phyloP scores from a whole-genome alignment of 1,140 invertebrate species.

The Copidosoma floridanum region DNA sequence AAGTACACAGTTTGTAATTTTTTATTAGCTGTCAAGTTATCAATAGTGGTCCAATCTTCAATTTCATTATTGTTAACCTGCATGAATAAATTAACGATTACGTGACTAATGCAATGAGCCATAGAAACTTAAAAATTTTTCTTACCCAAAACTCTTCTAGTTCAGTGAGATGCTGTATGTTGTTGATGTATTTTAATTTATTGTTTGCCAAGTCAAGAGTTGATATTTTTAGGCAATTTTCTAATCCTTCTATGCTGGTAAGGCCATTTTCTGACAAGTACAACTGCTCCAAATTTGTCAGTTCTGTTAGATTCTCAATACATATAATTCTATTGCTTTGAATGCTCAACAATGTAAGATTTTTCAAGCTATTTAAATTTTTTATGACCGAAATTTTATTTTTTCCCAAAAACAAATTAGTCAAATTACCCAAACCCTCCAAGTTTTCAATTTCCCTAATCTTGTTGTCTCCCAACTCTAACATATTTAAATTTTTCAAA shows the following conservation, averaged over 20 bases:
- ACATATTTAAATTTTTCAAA: constrained; percentile 74
- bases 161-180: constrained; percentile 71
- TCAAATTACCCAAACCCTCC: constrained; percentile 70
- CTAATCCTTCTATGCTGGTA: constrained; percentile 70
- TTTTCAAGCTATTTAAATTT: constrained; percentile 76
- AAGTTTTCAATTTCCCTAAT: constrained; percentile 87
- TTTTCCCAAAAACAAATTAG: constrained; percentile 86
- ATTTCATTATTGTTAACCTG: constrained; percentile 93
- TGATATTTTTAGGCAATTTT: constrained; percentile 68
- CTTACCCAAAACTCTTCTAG: constrained; percentile 94
- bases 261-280: constrained; percentile 96
- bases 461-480: constrained; percentile 95
- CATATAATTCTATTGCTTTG: constrained; percentile 87
- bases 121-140: constrained; percentile 17
- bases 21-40: constrained; percentile 72
- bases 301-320: constrained; percentile 80
- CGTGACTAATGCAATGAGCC: not conserved
- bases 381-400: constrained; percentile 93
- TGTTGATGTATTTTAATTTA: constrained; percentile 78
- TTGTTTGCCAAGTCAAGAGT: constrained; percentile 92
- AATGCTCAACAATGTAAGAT: constrained; percentile 81
- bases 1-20: constrained; percentile 89
- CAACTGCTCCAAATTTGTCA: constrained; percentile 79
- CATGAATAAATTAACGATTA: constrained; percentile 33
- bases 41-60: constrained; percentile 80